Base-by-base conservation (phyloP, 2,888 invertebrate species). In the Meiosimyza platycephala region DNA sequence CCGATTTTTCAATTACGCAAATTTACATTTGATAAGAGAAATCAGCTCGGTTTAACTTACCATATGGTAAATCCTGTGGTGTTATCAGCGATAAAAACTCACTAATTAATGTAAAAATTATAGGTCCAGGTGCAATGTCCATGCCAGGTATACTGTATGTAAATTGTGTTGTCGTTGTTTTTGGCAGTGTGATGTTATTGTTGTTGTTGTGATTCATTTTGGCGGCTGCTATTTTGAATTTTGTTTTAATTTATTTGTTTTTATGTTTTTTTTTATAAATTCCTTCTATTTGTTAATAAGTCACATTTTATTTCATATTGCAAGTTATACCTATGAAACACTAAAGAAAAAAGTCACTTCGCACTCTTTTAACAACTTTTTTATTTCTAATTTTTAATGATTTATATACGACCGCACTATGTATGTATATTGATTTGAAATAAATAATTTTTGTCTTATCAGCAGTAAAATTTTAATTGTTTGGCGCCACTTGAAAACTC, bases 71-170 rank as follows among this genome's bases (percentile, higher is more conserved):
- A 81, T 88, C 88, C 77, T 86, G 81, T 77, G 87, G 88, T 78
- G 87, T 87, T 79, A 88, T 87, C 79, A 85, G 82, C 76, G 87
- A 85, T 82, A 87, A 82, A 82, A 87, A 87, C 81, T 83, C 84
- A 81, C 87, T 86, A 80, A 87, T 82, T 79, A 85, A 84, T 80
- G 86, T 85, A 80, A 86, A 88, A 77, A 86, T 78, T 78, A 86
- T 83, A 78, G 85, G 84, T 76, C 85, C 87, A 50, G 86, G 84
- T 77, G 81, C 80, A 72, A 87, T 83, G 74, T 86, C 85, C 82
- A 87, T 85, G 76, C 85, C 85, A 71, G 87, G 87, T 79, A 87
- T 85, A 79, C 83, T 83, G 79, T 87, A 87, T 77, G 84, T 84
- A 80, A 83, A 84, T 78, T 83, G 83, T 79, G 85, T 84, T 76